Conservation (phyloP, 2,797 vertebrate genomes). For the Scolopax bukidnonensis region DNA sequence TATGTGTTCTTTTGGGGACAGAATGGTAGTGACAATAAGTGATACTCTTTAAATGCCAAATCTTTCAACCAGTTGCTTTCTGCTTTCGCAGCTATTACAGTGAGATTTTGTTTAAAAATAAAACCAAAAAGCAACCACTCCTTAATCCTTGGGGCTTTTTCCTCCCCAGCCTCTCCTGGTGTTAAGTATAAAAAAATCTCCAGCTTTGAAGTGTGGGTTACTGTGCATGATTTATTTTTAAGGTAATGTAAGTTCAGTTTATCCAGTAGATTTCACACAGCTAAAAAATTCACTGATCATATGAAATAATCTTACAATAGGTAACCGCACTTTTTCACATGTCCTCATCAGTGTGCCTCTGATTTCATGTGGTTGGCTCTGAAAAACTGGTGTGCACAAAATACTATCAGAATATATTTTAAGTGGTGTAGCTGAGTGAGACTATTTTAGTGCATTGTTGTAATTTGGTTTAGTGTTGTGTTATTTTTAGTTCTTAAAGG, state of each 20-base stretch:
- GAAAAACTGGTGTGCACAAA: not conserved
- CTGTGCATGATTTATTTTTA: not conserved
- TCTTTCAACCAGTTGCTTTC: not conserved
- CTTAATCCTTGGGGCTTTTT: not conserved
- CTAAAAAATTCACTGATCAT: not conserved
- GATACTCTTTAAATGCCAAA: not conserved
- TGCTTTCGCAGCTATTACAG: not conserved
- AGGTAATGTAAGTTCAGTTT: not conserved
- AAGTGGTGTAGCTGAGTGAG: not conserved
- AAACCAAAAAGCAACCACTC: fast-evolving
- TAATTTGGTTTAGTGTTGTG: not conserved
- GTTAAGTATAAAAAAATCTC: not conserved
- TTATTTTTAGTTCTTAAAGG: conserved; percentile 14
- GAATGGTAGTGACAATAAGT: not conserved
- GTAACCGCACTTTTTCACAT: not conserved
- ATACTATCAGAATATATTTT: not conserved
- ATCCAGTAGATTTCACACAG: not conserved
- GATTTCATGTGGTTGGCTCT: not conserved
- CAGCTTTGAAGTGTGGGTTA: not conserved
- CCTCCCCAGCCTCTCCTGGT: not conserved
- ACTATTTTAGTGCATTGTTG: not conserved
- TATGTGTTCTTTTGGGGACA: not conserved
- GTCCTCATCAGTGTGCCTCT: not conserved
- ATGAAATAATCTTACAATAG: not conserved
- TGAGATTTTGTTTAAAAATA: not conserved